Conservation (phyloP, 2,797 vertebrate species). For the Micromesistius poutassou region DNA sequence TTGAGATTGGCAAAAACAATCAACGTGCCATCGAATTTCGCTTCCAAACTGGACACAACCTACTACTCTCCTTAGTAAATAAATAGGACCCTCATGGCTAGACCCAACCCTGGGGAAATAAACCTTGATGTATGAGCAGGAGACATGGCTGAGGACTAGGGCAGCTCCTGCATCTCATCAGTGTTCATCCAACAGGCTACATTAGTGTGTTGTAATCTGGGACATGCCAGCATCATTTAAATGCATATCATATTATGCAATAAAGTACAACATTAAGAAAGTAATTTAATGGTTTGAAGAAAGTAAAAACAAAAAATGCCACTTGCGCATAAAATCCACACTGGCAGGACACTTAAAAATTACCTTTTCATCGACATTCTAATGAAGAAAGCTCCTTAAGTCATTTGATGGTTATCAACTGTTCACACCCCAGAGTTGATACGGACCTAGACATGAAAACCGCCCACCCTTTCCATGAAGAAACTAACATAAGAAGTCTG, state of each 20-base stretch:
- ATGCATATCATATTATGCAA: neutral
- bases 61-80: no score
- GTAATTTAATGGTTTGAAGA: neutral
- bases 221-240: neutral
- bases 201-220: neutral
- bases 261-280: neutral
- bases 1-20: no score
- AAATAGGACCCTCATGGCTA: no score
- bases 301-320: neutral
- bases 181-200: neutral
- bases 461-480: constrained; percentile 17
- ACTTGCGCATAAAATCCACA: constrained; percentile 61
- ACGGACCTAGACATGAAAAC: constrained; percentile 22
- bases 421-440: constrained; percentile 29
- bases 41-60: no score
- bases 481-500: constrained; percentile 40
- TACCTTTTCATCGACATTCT: constrained; percentile 54
- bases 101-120: no score
- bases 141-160: neutral
- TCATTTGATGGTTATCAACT: constrained; percentile 13
- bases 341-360: constrained; percentile 57
- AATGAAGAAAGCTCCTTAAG: neutral
- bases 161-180: no score
- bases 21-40: no score
- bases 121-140: no score